Evolutionary conservation across 2,797 vertebrate species (phyloP).

Genomic region (Synaphobranchus kaupii): DNA sequence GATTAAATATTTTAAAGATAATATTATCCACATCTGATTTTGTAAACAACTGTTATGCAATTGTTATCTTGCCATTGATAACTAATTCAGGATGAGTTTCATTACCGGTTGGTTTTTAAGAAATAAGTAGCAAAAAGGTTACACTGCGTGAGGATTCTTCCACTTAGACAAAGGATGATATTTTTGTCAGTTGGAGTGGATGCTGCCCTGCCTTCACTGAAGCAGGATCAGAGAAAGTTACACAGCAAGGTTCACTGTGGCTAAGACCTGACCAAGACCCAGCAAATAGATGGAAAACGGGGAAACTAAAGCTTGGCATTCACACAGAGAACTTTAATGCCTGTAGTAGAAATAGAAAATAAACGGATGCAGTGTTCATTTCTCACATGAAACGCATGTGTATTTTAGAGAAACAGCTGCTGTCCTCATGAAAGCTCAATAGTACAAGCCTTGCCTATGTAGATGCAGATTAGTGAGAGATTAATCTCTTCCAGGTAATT

Average conservation of each 20-base stretch:
- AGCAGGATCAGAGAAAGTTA: neutral
- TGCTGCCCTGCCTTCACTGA: neutral
- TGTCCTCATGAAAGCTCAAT: neutral
- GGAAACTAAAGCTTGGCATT: neutral
- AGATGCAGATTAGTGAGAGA: constrained; percentile 8
- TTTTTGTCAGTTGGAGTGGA: neutral
- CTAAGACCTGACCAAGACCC: neutral
- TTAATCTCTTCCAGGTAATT: constrained; percentile 12
- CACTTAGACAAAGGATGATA: neutral
- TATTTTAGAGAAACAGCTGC: neutral
- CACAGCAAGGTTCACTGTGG: neutral
- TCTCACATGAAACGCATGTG: neutral
- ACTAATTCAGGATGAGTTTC: neutral
- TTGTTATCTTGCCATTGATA: neutral
- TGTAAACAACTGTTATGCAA: too few species aligned
- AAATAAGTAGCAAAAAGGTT: neutral
- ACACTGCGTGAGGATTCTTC: neutral
- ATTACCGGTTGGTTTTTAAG: neutral
- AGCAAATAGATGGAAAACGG: neutral
- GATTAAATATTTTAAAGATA: too few species aligned
- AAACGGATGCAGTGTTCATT: neutral
- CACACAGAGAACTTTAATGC: neutral
- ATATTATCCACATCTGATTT: neutral
- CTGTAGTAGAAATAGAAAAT: neutral
- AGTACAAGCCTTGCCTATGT: neutral